Percentiles rank a stretch among this genome's conserved stretches.
Evolutionary conservation across 2,797 vertebrate species (phyloP).

Genomic region (Liasis olivaceus): DNA sequence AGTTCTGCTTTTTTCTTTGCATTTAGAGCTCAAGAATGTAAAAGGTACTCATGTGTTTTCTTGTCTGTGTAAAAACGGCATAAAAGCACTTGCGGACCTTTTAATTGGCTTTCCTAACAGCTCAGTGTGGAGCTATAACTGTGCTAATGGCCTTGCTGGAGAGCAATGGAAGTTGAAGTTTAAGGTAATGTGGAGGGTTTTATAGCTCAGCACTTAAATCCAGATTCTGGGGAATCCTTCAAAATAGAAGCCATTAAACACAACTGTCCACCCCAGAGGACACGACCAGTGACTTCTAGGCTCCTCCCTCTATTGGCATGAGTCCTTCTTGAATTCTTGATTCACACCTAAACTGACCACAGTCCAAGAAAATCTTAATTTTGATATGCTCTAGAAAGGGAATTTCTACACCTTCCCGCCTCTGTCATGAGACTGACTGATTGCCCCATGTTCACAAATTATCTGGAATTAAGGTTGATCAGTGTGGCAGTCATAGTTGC

Average conservation of each 20-base stretch:
- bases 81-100: background rate
- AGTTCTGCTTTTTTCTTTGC: background rate
- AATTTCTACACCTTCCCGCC: too few relatives aligned
- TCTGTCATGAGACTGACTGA: background rate
- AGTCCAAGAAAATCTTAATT: background rate
- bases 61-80: background rate
- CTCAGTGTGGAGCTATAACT: constrained; percentile 28
- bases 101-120: constrained; percentile 28
- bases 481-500: background rate
- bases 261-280: background rate
- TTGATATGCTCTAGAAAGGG: background rate
- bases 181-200: constrained; percentile 25
- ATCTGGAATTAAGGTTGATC: background rate
- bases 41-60: background rate
- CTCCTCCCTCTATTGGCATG: background rate
- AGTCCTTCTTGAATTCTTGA: background rate
- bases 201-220: constrained; percentile 6
- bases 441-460: background rate
- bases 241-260: constrained; percentile 2
- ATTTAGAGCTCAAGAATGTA: background rate
- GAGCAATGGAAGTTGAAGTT: constrained; percentile 3
- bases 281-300: background rate
- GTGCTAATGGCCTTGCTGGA: constrained; percentile 13
- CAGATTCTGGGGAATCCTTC: constrained; percentile 1
- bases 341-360: background rate